Evolutionary conservation across 2,888 invertebrate species (phyloP).

Genomic region (Lacanobia oleracea): DNA sequence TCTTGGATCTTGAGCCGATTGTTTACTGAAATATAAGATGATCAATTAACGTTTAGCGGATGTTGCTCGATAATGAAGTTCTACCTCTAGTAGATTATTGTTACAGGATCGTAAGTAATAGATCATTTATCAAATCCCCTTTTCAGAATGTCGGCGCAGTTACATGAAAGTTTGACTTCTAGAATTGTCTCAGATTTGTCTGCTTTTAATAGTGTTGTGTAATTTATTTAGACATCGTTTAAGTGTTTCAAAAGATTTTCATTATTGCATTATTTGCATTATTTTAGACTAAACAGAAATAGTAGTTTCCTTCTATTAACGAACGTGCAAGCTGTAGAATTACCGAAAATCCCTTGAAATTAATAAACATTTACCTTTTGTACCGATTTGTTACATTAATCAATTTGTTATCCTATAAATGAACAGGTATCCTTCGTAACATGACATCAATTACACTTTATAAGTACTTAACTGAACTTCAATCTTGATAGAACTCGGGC

Average conservation of each 20-base stretch:
- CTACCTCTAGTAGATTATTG: conserved; percentile 21
- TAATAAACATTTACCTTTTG: not conserved
- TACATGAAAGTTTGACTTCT: not conserved
- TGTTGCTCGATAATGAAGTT: conserved; percentile 66
- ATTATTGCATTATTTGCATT: not conserved
- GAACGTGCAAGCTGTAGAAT: not conserved
- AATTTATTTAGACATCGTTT: not conserved
- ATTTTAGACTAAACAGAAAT: not conserved
- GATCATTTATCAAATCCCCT: conserved; percentile 25
- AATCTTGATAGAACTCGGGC: conserved; percentile 81
- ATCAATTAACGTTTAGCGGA: conserved; percentile 73
- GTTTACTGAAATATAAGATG: conserved; percentile 75
- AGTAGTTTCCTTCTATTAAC: not conserved
- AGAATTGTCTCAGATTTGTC: not conserved
- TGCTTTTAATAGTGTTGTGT: too few species aligned
- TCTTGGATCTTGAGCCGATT: conserved; percentile 49
- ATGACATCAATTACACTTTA: conserved; percentile 73
- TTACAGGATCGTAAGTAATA: conserved; percentile 13
- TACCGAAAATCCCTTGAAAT: not conserved
- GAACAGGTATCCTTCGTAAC: conserved; percentile 40
- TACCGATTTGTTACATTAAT: not conserved
- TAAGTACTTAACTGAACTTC: conserved; percentile 62
- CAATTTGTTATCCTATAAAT: conserved; percentile 6
- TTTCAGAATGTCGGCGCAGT: not conserved
- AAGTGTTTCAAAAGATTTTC: not conserved